Conservation (phyloP, 2,888 invertebrate species). For the Eupelmus urozonus region DNA sequence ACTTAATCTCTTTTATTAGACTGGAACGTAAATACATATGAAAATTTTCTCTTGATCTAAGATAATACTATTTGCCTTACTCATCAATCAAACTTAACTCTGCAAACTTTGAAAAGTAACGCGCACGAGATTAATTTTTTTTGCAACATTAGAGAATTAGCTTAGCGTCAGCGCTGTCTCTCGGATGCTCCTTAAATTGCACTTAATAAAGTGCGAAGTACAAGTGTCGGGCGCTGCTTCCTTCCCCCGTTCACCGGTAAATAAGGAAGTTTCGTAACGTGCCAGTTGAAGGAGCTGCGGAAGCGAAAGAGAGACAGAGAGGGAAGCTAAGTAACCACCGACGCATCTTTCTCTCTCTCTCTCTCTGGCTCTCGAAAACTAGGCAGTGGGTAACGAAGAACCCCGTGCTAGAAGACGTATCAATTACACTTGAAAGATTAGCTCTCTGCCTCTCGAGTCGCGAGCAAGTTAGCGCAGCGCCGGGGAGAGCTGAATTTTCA, state of each 20-base stretch:
- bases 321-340: not conserved
- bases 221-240: conserved; percentile 20
- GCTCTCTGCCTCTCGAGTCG: conserved; percentile 38
- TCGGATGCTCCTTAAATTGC: conserved; percentile 24
- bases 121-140: no score
- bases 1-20: no score
- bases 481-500: conserved; percentile 45
- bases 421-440: conserved; percentile 61
- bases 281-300: not conserved
- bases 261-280: conserved; percentile 51
- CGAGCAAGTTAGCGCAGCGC: conserved; percentile 9
- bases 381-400: conserved; percentile 39
- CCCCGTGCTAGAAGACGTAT: conserved; percentile 52
- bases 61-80: no score
- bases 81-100: no score
- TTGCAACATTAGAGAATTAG: no score
- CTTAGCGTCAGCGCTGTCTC: not conserved
- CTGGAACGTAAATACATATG: no score
- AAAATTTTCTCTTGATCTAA: no score
- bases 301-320: not conserved
- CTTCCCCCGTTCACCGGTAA: conserved; percentile 27
- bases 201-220: conserved; percentile 44
- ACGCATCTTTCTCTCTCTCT: not conserved
- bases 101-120: no score
- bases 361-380: conserved; percentile 39